Evolutionary conservation across 37 sponge, comb jelly and placozoan species (phyloP), one percentile per base, ranked within the genome.

Genomic region (Halichondria panicea): DNA sequence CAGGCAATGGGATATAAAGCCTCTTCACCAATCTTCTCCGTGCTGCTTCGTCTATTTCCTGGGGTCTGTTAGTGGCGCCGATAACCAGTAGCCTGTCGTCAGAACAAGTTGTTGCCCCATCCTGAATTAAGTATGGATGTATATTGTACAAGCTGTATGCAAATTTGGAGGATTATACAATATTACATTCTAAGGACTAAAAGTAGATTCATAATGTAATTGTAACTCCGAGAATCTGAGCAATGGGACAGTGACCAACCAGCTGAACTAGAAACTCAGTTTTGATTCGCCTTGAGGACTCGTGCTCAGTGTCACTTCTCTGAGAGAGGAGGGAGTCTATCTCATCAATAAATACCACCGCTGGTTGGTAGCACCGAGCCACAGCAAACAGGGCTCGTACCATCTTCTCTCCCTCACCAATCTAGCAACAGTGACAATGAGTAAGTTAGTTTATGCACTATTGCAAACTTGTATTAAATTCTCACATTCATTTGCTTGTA

Each of bases 351-450:
- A 98, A 98, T 41, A 98, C 90, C 32, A 98, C 99, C 15, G 99
- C 99, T 40, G 99, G 99, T 70, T 98, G 96, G 66, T 90, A 88
- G 37, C 91, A 90, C 41, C 91, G 73, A 6, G 99, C 93, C 5
- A 98, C 96, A 36, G 91, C 89, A 82, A 98, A 98, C 82, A 98
- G 75, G 3, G 99, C 94, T 15, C 99, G 62, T 53, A 98, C 99
- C 99, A 98, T 93, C 90, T 98, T 98, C 86, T 98, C 99, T 35
- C 99, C 99, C 53, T 98, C 99, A 8, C 99, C 99, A 45, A 89
- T 75, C 93, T 95, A 68, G 0, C 48, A 18, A 25, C 12, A 54
- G 27, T n/a, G 3, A 13, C 11, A 36, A 71, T 31, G 18, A 52
- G 22, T 11, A 12, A 71, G 15, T 18, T 48, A 48, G 15, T 48